Conservation (phyloP, 2,888 invertebrate genomes). For the Megamerina dolium region DNA sequence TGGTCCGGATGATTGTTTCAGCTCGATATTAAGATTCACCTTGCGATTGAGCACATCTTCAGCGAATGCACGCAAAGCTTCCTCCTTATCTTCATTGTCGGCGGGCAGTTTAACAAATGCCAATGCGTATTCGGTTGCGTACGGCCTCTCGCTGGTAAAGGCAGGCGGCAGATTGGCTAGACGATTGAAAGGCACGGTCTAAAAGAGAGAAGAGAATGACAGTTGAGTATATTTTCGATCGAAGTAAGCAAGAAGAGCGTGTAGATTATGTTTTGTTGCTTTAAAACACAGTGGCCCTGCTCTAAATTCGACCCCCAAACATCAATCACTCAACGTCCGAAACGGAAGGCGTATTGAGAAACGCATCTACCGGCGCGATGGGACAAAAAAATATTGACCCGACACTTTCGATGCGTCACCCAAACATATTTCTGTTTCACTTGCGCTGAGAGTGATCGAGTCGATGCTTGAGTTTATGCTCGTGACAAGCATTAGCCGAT, state of each 20-base stretch:
- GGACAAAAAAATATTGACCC: slow-evolving; percentile 40
- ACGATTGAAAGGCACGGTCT: slow-evolving; percentile 60
- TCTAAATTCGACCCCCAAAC: slow-evolving; percentile 29
- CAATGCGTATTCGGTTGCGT: slow-evolving; percentile 80
- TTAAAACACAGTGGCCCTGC: slow-evolving; percentile 16
- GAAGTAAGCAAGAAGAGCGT: background rate
- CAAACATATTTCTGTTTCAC: slow-evolving; percentile 6
- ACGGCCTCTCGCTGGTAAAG: slow-evolving; percentile 68
- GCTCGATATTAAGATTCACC: slow-evolving; percentile 78
- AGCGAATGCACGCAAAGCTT: slow-evolving; percentile 64
- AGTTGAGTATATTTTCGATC: background rate
- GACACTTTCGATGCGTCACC: slow-evolving; percentile 12
- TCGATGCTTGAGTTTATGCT: slow-evolving; percentile 31
- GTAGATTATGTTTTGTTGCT: slow-evolving; percentile 26
- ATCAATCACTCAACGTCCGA: slow-evolving; percentile 20
- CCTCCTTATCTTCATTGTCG: slow-evolving; percentile 78
- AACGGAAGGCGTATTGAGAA: slow-evolving; percentile 6
- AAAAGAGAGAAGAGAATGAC: slow-evolving; percentile 13
- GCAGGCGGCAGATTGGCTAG: slow-evolving; percentile 79
- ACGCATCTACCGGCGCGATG: slow-evolving; percentile 15
- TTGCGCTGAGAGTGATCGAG: slow-evolving; percentile 15
- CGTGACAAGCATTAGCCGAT: slow-evolving; percentile 27
- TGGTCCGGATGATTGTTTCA: slow-evolving; percentile 50
- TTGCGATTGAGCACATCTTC: slow-evolving; percentile 65
- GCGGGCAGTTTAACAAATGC: slow-evolving; percentile 78